These are phyloP conservation scores for Archips crataeganus DNA, from an alignment of 2,888 invertebrate genomes.

Conservation along the genomic window DNA sequence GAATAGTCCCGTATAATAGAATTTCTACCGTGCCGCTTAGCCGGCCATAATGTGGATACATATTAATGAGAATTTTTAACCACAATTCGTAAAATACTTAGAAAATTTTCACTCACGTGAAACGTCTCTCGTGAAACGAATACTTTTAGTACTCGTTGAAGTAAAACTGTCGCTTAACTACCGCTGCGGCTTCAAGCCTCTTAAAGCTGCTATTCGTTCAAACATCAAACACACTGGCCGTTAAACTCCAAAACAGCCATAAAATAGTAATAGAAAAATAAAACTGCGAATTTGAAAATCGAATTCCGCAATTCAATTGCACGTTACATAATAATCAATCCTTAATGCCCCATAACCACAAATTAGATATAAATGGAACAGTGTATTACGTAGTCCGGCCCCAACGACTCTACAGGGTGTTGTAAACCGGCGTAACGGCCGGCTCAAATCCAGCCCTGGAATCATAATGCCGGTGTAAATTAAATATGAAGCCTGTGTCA, in stretches of 20 bases:
- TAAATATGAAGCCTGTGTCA: slow-evolving; percentile 61
- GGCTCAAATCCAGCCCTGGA: slow-evolving; percentile 57
- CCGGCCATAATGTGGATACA: neutral
- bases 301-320: slow-evolving; percentile 41
- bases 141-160: neutral
- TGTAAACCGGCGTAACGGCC: slow-evolving; percentile 60
- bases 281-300: slow-evolving; percentile 31
- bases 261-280: slow-evolving; percentile 25
- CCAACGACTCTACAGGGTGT: slow-evolving; percentile 65
- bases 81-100: neutral
- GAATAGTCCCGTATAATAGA: slow-evolving; percentile 7
- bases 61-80: neutral
- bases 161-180: neutral
- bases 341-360: slow-evolving; percentile 51
- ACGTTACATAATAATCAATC: slow-evolving; percentile 51
- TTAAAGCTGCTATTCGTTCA: slow-evolving; percentile 8
- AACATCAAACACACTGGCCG: slow-evolving; percentile 10
- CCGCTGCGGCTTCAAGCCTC: slow-evolving; percentile 1
- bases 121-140: too few relatives aligned
- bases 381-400: slow-evolving; percentile 56
- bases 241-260: slow-evolving; percentile 1
- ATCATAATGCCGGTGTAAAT: slow-evolving; percentile 61
- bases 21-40: neutral
- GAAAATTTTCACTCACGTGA: neutral
- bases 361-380: slow-evolving; percentile 71